These are phyloP conservation scores for Laticauda laticaudata DNA, from an alignment of 2,113 vertebrate species.

Conservation along the genomic window DNA sequence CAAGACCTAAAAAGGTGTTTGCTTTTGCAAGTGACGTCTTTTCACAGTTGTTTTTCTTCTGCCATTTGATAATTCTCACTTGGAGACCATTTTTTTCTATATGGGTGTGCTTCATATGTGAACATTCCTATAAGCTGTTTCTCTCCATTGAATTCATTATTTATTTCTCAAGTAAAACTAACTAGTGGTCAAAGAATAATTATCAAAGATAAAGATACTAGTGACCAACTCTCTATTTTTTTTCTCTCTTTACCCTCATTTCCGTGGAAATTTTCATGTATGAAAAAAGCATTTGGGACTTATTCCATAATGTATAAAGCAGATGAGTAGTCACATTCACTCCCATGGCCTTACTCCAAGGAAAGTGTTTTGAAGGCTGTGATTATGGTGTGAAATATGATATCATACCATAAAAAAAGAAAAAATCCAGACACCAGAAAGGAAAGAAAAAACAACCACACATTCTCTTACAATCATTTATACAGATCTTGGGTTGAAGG, in stretches of 20 bases:
- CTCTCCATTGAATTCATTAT: background rate
- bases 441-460: conserved; percentile 21
- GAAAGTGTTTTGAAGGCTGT: conserved; percentile 5
- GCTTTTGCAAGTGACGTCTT: background rate
- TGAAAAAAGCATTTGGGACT: conserved; percentile 24
- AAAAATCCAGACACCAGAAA: background rate
- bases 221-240: background rate
- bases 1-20: background rate
- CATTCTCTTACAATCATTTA: conserved; percentile 29
- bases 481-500: background rate
- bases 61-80: conserved; percentile 3
- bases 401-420: background rate
- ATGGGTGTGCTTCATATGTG: background rate
- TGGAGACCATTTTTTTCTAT: background rate
- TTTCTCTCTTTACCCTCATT: background rate
- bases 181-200: background rate
- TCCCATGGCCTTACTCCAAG: background rate
- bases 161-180: background rate
- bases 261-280: background rate
- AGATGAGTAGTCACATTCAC: background rate
- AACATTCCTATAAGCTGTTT: background rate
- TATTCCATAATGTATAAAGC: conserved; percentile 19
- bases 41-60: conserved; percentile 4
- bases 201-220: background rate
- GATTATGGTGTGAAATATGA: conserved; percentile 34